Base-by-base conservation (phyloP, 2,888 invertebrate genomes). In the Crocallis elinguaria region DNA sequence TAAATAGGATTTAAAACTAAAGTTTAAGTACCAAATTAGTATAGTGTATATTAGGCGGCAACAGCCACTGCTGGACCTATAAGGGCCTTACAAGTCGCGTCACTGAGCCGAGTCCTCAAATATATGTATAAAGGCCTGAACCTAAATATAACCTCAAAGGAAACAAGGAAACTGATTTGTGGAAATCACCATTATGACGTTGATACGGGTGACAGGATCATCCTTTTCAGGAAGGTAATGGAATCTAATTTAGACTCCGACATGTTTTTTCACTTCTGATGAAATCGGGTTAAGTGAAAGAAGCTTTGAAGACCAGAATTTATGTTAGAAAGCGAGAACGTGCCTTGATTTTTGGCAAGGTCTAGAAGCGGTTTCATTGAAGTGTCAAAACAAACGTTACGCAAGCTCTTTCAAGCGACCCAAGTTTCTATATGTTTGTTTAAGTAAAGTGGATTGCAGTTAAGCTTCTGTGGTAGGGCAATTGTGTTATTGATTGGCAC, bases 401-500 rank as follows among this genome's bases (percentile, higher is more conserved):
- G n/a, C n/a, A n/a, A n/a, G n/a, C n/a, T 23, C 7, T n/a, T 9
- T 35, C n/a, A 35, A 17, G 1, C n/a, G 2, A 8, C 3, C 9
- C n/a, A 17, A 35, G 12, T 13, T 29, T 16, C 7, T 11, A 39
- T 14, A 14, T 1, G 33, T 11, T 17, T 33, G 37, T 46, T 35
- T 35, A 3, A 35, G 29, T 33, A 17, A 29, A 9, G 33, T 41
- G 16, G 42, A 17, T 44, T 37, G 23, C 43, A 33, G 35, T 3
- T n/a, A 32, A 43, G 46, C 55, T 45, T 57, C 69, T 69, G 65
- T 62, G 64, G 59, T 43, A 35, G 29, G 67, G 67, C 72, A 67
- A 69, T 68, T 64, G 57, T 56, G 57, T 44, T 86, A 86, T 87
- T 82, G 86, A 87, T 87, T 86, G 77, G 74, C 71, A 43, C 33